Base-by-base conservation (phyloP, 2,113 vertebrate genomes). In the Chinchilla lanigera region DNA sequence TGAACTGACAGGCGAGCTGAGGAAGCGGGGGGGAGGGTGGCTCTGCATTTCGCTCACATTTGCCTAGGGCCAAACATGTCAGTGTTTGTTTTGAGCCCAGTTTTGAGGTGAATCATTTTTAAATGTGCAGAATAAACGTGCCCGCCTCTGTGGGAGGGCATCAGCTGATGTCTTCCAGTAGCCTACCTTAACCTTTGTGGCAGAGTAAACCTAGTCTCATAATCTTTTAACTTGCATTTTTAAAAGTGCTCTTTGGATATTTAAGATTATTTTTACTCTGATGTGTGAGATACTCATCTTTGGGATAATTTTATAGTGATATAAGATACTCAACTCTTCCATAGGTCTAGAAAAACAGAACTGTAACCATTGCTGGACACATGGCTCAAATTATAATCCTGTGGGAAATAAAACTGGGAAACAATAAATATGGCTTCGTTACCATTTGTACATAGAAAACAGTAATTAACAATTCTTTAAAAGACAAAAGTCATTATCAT, bases 321-420 rank as follows among this genome's bases (percentile, higher is more conserved):
- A 67, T 26, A 94, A 97, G 94, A 63, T 90, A 92, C 4, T 91
- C 20, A 82, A 38, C 71, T 93, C 14, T 93, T 35, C 73, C 38
- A 52, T 82, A 67, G 69, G 38, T 41, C 50, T 26, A 44, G 41
- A 94, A 93, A 97, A 95, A 65, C 58, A 92, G 75, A 86, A 65
- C 6, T 88, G 94, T 73, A 30, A 80, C 58, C 17, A 38, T 0
- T 75, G 41, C 47, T 96, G 35, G 35, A 73, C 47, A 63, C 30
- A 22, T 77, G 26, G 17, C 52, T 91, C 56, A 93, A 41, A 73
- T 84, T 73, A 93, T 65, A 73, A 69, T 86, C 24, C 26, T 81
- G 20, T 73, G 20, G n/a, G 41, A 10, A 93, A 94, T 65, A 83
- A 89, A 88, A 83, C 10, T 54, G 78, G 80, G 41, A 82, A n/a